phyloP scores from a whole-genome alignment of 2,113 vertebrate genomes.

The Sander lucioperca region DNA sequence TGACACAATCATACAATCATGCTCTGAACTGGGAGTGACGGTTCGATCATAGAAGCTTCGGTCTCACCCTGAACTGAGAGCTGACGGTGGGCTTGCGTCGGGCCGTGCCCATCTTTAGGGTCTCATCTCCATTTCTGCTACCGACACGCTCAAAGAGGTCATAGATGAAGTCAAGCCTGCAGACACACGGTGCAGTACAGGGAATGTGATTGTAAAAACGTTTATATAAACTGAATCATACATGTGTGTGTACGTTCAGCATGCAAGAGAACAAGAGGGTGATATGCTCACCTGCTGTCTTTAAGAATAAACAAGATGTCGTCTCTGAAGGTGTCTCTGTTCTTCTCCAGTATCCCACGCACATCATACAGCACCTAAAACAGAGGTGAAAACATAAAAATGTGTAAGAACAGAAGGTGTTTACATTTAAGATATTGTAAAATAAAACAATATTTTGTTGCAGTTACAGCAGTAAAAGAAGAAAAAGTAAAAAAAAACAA shows the following conservation, averaged over 20 bases:
- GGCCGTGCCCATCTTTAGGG: conserved; percentile 92
- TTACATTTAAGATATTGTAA: background rate
- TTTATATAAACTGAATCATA: background rate
- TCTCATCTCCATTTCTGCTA: conserved; percentile 89
- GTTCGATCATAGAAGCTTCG: background rate
- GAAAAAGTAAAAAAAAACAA: no score
- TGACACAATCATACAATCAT: conserved; percentile 23
- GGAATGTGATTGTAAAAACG: background rate
- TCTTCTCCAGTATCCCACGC: conserved; percentile 92
- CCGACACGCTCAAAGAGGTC: conserved; percentile 93
- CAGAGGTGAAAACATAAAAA: conserved; percentile 14
- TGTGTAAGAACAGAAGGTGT: background rate
- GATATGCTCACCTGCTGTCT: conserved; percentile 88
- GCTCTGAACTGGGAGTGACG: conserved; percentile 1
- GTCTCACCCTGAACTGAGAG: conserved; percentile 93
- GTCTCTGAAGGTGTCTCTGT: conserved; percentile 94
- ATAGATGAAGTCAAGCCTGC: conserved; percentile 93
- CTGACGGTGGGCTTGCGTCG: conserved; percentile 94
- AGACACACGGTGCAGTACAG: conserved; percentile 17
- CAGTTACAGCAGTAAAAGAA: background rate
- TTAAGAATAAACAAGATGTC: conserved; percentile 93
- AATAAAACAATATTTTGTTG: background rate
- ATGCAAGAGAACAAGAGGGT: background rate
- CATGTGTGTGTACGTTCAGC: background rate
- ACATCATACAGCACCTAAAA: conserved; percentile 91